A percentile compares a stretch with the other conserved stretches of the same genome.
These are phyloP conservation scores for Cepaea hortensis DNA, from an alignment of 2,888 invertebrate species.

Conservation along the genomic window DNA sequence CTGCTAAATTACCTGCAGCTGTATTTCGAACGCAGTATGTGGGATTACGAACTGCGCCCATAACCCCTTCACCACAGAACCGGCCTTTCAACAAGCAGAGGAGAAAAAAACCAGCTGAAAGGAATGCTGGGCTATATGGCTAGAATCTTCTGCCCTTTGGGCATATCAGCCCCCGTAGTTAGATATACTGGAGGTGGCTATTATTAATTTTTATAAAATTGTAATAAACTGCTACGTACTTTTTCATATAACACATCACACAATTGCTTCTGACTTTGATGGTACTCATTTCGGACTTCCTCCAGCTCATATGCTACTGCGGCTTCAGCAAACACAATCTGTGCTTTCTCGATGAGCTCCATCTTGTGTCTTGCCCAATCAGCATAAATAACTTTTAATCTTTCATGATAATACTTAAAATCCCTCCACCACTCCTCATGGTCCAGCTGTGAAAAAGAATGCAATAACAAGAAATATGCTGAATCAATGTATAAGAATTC, in stretches of 20 bases:
- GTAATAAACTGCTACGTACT: constrained; percentile 23
- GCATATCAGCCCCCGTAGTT: too few species aligned
- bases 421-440: constrained; percentile 74
- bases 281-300: constrained; percentile 65
- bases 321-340: constrained; percentile 64
- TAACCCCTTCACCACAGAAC: too few species aligned
- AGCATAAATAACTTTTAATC: constrained; percentile 65
- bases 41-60: too few species aligned
- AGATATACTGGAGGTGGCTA: too few species aligned
- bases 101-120: too few species aligned
- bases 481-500: neutral
- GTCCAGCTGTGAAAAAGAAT: constrained; percentile 60
- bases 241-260: constrained; percentile 64
- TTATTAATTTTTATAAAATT: too few species aligned
- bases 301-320: constrained; percentile 64
- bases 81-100: too few species aligned
- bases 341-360: constrained; percentile 66
- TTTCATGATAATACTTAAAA: constrained; percentile 68
- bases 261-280: constrained; percentile 64
- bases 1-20: too few species aligned
- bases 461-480: neutral
- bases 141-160: too few species aligned
- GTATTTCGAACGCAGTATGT: too few species aligned
- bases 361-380: constrained; percentile 72
- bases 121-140: too few species aligned